phyloP scores from a whole-genome alignment of 2,888 invertebrate species.

The Cheilosia vulpina region DNA sequence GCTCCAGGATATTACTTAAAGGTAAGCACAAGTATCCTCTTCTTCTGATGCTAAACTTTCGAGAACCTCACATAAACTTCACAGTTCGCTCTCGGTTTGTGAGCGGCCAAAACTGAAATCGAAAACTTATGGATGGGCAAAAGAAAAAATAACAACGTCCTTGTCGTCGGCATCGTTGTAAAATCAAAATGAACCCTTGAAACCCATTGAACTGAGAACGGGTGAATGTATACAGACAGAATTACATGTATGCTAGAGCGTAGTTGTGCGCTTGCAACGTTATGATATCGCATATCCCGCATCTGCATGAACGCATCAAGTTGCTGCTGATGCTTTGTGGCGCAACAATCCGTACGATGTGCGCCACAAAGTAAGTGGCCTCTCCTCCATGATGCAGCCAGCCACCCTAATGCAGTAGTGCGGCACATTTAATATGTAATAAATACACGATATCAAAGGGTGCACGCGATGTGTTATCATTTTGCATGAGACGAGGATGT shows the following conservation, averaged over 20 bases:
- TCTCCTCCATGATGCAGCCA: conserved; percentile 22
- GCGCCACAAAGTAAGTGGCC: conserved; percentile 65
- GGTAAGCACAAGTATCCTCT: conserved; percentile 42
- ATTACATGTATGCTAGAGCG: conserved; percentile 16
- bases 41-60: conserved; percentile 8
- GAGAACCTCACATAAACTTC: neutral
- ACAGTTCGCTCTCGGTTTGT: neutral
- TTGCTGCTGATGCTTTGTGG: conserved; percentile 58
- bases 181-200: conserved; percentile 70
- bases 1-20: conserved; percentile 53
- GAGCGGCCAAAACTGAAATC: conserved; percentile 21
- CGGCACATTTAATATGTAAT: conserved; percentile 47
- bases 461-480: conserved; percentile 43
- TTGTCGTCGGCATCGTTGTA: conserved; percentile 18
- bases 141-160: conserved; percentile 38
- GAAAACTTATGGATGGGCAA: conserved; percentile 14
- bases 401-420: conserved; percentile 6
- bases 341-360: conserved; percentile 61
- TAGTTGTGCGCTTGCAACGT: conserved; percentile 20
- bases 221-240: neutral
- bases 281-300: conserved; percentile 67
- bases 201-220: conserved; percentile 60
- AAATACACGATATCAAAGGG: conserved; percentile 51
- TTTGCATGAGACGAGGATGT: conserved; percentile 25
- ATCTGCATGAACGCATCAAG: conserved; percentile 69